Conservation (phyloP, 2,888 invertebrate genomes). For the Drosophila vallismaia region DNA sequence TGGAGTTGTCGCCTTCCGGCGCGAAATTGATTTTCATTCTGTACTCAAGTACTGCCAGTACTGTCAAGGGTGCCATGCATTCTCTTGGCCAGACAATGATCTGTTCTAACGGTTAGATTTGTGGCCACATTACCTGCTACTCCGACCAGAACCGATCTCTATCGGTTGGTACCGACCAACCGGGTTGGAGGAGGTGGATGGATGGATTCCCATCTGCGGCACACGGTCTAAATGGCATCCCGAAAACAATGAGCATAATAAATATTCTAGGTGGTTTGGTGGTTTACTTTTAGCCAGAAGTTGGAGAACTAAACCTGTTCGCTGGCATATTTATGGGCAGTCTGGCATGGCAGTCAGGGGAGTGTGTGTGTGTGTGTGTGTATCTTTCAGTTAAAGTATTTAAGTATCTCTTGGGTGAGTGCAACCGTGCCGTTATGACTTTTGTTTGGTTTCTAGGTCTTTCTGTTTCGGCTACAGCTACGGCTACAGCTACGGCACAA, state of each 20-base stretch:
- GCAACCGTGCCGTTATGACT: conserved; percentile 58
- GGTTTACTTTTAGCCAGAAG: conserved; percentile 5
- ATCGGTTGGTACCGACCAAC: too few species aligned
- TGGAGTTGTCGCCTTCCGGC: conserved; percentile 37
- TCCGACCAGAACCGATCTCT: conserved; percentile 36
- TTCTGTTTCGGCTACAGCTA: conserved; percentile 3
- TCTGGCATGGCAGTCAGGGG: conserved; percentile 18
- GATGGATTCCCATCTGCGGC: conserved; percentile 36
- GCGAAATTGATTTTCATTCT: conserved; percentile 41
- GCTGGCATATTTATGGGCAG: conserved; percentile 48
- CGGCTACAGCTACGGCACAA: conserved; percentile 45
- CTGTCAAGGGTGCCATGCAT: conserved; percentile 33
- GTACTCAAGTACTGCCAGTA: background rate
- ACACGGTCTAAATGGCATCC: conserved; percentile 56
- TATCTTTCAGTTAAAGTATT: conserved; percentile 19
- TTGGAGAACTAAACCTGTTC: conserved; percentile 34
- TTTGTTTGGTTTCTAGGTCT: conserved; percentile 48
- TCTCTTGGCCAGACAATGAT: conserved; percentile 24
- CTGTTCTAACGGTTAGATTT: conserved; percentile 19
- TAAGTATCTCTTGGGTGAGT: conserved; percentile 8
- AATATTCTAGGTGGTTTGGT: conserved; percentile 35
- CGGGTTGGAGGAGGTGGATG: too few species aligned
- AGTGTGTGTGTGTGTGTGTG: conserved; percentile 5
- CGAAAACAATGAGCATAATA: conserved; percentile 54
- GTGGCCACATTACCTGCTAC: conserved; percentile 42